A percentile compares a stretch with the other conserved stretches of the same genome.
phyloP scores from a whole-genome alignment of 2,113 vertebrate species.

The Hemiscyllium ocellatum region DNA sequence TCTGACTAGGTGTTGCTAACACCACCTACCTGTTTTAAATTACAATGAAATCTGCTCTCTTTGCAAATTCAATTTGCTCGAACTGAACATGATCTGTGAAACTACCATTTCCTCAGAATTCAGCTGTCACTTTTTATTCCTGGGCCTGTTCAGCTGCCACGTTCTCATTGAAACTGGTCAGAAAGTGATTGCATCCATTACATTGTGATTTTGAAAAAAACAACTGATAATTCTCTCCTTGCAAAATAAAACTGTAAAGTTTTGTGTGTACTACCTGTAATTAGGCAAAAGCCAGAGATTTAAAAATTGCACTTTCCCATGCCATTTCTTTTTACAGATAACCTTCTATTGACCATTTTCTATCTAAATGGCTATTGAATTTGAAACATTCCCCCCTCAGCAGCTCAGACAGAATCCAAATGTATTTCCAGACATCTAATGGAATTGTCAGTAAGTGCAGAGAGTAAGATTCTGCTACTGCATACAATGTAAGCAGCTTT shows the following conservation, averaged over 20 bases:
- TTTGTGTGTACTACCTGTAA: background rate
- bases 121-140: no score
- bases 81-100: background rate
- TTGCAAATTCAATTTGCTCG: background rate
- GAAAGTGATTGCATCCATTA: background rate
- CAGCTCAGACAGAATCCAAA: no score
- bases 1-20: background rate
- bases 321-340: background rate
- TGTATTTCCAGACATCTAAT: background rate
- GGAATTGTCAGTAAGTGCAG: background rate
- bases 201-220: background rate
- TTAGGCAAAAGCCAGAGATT: background rate
- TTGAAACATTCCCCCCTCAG: no score
- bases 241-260: background rate
- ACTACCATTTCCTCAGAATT: background rate
- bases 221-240: background rate
- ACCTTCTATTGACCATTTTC: background rate
- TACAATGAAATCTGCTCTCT: background rate
- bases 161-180: background rate
- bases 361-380: no score
- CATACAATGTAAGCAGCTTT: background rate
- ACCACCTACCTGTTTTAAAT: background rate
- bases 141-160: background rate
- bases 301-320: background rate
- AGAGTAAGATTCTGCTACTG: background rate